Evolutionary conservation across 2,113 vertebrate genomes (phyloP).

Genomic region (Microcebus griseorufus): DNA sequence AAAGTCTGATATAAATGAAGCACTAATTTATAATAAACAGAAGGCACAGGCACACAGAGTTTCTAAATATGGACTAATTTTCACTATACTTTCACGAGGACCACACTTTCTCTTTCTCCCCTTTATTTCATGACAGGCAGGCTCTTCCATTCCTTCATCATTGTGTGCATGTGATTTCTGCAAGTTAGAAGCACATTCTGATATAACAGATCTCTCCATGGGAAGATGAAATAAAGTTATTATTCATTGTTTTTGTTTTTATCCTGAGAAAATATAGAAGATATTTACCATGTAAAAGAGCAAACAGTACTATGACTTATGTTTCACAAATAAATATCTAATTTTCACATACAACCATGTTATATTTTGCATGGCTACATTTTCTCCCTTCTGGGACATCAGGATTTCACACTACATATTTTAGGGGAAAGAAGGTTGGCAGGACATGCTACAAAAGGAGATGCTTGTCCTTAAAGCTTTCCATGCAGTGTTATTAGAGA

Average conservation of each 20-base stretch:
- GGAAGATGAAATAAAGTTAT: neutral
- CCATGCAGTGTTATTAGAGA: neutral
- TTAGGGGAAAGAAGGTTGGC: neutral
- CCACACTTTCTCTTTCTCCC: neutral
- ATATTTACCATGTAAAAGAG: neutral
- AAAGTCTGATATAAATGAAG: neutral
- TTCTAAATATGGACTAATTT: neutral
- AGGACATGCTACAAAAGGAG: neutral
- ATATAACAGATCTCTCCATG: neutral
- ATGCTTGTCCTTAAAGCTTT: neutral
- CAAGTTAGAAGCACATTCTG: neutral
- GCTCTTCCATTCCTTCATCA: neutral
- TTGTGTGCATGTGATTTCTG: neutral
- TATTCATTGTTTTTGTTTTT: neutral
- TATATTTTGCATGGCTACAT: neutral
- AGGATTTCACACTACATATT: neutral
- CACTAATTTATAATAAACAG: neutral
- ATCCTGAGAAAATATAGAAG: neutral
- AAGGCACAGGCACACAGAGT: neutral
- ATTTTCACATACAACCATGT: neutral
- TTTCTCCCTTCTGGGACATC: neutral
- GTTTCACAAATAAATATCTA: neutral
- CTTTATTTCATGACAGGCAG: neutral
- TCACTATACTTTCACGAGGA: neutral
- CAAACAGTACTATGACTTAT: neutral